Base-by-base conservation (phyloP, 1,140 invertebrate genomes). In the Plutomurus gul region DNA sequence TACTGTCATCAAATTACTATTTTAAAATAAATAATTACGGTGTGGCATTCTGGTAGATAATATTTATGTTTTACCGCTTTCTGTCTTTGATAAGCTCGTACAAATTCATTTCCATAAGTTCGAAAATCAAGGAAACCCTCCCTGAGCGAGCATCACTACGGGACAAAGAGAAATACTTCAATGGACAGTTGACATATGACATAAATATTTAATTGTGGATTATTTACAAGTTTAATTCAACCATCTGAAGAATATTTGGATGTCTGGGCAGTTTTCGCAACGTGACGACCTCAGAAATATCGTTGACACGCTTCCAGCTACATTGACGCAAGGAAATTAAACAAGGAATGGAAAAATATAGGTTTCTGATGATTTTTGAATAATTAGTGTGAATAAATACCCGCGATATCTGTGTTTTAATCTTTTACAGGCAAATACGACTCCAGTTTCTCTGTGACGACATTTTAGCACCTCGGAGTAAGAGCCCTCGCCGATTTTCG, bases 401-500 rank as follows among this genome's bases (percentile, higher is more conserved):
- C 87, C 88, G 85, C 88, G 86, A 85, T 90, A 92, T 78, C 83
- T 85, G 84, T 91, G 90, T 85, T 91, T 92, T 77, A 92, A 87
- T 84, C 88, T 87, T 86, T 92, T 92, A 39, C 90, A 91, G 5
- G 91, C 91, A 84, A 88, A 90, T 39, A 88, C 85, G 37, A 85
- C 84, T 49, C 89, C 89, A 80, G 88, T 89, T 80, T 87, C 84
- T 78, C 88, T 86, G 77, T 90, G 87, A 84, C 91, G 88, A 85
- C 91, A 91, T 88, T 91, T 91, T 70, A 91, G 85, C 16, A 92
- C 91, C 82, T 92, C 91, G 0, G 91, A 91, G 86, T 92, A 92
- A 11, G 91, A 91, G 6, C 91, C 91, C 86, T 90, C 89, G 0
- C 89, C 89, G 77, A 90, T 89, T 88, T 91, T 91, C 36, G 89